A percentile compares a stretch with the other conserved stretches of the same genome.
phyloP scores from a whole-genome alignment of 2,888 invertebrate species.

The Dasypolia templi region DNA sequence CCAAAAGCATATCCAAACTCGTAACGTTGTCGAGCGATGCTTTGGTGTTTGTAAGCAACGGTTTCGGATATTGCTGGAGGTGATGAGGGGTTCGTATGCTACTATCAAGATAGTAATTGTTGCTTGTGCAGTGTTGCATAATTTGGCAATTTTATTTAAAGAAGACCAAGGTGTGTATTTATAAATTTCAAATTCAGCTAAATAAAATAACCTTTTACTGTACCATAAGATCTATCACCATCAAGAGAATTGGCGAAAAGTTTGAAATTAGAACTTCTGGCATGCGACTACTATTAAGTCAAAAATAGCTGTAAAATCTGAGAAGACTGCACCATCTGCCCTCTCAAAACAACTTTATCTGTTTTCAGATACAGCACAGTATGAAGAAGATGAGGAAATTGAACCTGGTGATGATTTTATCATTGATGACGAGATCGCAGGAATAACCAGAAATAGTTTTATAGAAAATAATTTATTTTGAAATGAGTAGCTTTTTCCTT shows the following conservation, averaged over 20 bases:
- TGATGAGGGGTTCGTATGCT: neutral
- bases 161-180: too few species aligned
- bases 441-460: neutral
- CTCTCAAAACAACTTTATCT: neutral
- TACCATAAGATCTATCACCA: neutral
- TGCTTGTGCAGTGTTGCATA: neutral
- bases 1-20: too few species aligned
- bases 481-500: neutral
- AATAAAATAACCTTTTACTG: too few species aligned
- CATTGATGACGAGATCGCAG: neutral
- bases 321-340: neutral
- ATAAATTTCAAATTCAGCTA: too few species aligned
- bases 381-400: neutral
- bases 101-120: neutral
- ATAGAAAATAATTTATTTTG: neutral
- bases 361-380: neutral
- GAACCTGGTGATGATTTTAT: neutral
- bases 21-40: conserved; percentile 1
- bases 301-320: neutral
- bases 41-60: conserved; percentile 3
- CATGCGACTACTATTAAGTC: neutral
- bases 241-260: neutral
- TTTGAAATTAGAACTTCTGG: accelerated
- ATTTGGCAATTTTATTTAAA: neutral
- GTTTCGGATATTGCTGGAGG: neutral